These are phyloP conservation scores for Rhopalosiphum nymphaeae DNA, from an alignment of 2,888 invertebrate genomes.

Conservation along the genomic window DNA sequence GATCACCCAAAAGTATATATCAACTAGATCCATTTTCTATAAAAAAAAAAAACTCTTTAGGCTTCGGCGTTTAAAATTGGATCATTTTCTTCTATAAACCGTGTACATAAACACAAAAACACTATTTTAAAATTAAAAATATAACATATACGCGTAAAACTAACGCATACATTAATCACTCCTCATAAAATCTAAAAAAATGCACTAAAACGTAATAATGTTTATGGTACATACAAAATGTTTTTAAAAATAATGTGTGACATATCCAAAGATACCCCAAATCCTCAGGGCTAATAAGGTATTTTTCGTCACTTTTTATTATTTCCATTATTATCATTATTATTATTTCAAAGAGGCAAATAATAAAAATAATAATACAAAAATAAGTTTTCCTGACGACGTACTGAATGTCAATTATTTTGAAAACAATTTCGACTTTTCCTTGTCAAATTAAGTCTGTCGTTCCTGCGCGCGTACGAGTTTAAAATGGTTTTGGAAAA, in stretches of 20 bases:
- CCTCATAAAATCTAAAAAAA: neutral
- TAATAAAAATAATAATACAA: slow-evolving; percentile 23
- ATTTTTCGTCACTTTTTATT: neutral
- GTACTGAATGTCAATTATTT: slow-evolving; percentile 61
- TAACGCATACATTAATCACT: neutral
- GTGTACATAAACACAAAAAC: neutral
- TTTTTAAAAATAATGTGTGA: neutral
- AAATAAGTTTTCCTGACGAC: neutral
- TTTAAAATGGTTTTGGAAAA: slow-evolving; percentile 60
- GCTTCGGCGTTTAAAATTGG: neutral
- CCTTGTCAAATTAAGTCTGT: slow-evolving; percentile 63
- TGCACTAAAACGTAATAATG: neutral
- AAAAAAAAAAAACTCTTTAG: neutral
- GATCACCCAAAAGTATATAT: neutral
- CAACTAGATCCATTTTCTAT: neutral
- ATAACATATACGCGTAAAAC: too few species aligned
- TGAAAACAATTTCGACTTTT: slow-evolving; percentile 63
- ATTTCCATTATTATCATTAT: neutral
- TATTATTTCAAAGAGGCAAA: slow-evolving; percentile 2
- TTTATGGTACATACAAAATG: neutral
- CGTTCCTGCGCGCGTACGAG: slow-evolving; percentile 49
- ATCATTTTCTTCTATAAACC: neutral
- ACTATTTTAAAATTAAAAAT: neutral
- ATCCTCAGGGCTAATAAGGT: neutral
- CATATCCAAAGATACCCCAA: neutral